phyloP scores from a whole-genome alignment of 2,113 vertebrate species.

The Pterocles burchelli region DNA sequence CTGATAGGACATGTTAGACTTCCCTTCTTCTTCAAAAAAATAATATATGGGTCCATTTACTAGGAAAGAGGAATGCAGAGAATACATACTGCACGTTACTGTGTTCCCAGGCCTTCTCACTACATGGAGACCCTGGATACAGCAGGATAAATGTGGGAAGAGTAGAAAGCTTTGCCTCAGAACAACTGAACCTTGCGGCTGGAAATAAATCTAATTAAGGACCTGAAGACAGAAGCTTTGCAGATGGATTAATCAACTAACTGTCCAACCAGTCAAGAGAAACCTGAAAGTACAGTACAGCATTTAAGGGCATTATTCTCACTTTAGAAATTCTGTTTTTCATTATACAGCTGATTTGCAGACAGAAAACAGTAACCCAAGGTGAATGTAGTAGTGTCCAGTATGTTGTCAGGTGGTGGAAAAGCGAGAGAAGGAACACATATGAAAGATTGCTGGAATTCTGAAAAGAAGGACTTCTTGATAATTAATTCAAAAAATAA shows the following conservation, averaged over 20 bases:
- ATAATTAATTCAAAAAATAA: not conserved
- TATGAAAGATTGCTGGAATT: not conserved
- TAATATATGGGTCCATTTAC: not conserved
- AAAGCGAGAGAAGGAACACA: fast-evolving
- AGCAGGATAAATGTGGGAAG: not conserved
- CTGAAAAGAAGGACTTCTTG: not conserved
- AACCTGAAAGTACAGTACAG: not conserved
- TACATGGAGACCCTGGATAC: not conserved
- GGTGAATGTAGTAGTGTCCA: not conserved
- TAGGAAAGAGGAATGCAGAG: not conserved
- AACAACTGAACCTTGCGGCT: not conserved
- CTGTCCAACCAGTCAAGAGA: not conserved
- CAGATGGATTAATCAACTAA: not conserved
- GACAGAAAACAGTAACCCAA: not conserved
- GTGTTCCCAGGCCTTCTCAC: not conserved
- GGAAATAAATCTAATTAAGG: not conserved
- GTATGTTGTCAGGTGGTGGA: not conserved
- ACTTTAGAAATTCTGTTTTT: not conserved
- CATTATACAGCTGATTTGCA: not conserved
- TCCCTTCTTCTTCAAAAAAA: not conserved
- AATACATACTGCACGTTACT: not conserved
- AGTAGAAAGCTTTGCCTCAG: not conserved
- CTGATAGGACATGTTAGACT: not conserved
- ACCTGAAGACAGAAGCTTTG: not conserved
- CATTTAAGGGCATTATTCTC: not conserved